Evolutionary conservation across 1,140 invertebrate species (phyloP), one percentile per base, ranked within the genome.

Genomic region (Musca domestica): DNA sequence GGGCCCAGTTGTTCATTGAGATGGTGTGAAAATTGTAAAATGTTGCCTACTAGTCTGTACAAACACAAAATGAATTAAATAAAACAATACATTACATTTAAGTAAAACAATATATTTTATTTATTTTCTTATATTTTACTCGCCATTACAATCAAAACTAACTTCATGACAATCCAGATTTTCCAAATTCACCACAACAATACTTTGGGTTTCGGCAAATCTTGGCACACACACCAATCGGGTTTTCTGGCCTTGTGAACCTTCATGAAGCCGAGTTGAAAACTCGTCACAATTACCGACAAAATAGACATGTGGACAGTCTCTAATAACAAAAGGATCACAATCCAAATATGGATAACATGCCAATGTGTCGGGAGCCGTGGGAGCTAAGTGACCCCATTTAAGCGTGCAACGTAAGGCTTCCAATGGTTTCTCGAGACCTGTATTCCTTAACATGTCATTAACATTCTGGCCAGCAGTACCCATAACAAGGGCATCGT

Each of bases 231-330:
- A 88, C 25, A 92, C 84, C 22, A 92, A 76, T 73, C 89, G 84
- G 2, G 89, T 85, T 66, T 73, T 78, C 80, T 89, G 86, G 2
- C 84, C 85, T 34, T 86, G 81, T 14, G 85, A 81, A 87, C 89
- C 88, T 85, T 85, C 82, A 81, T 87, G 88, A 3, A 92, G 48
- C 74, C 88, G 89, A 1, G 88, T 91, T 51, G 86, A 85, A 82
- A 91, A 94, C 76, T 87, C 83, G 1, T 87, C 80, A 79, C 92
- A 91, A 84, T 98, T 98, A 1, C 95, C 94, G 78, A 88, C 87
- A 83, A 98, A 98, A 78, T 93, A 93, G 48, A 98, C 85, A 83
- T 98, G 90, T 2, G 96, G 96, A 78, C 92, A 92, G 67, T 92
- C 85, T 25, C 88, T 85, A 47, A 98, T 86, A 67, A 96, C 89